phyloP scores from a whole-genome alignment of 2,888 invertebrate genomes.

The Mycogona germanica region DNA sequence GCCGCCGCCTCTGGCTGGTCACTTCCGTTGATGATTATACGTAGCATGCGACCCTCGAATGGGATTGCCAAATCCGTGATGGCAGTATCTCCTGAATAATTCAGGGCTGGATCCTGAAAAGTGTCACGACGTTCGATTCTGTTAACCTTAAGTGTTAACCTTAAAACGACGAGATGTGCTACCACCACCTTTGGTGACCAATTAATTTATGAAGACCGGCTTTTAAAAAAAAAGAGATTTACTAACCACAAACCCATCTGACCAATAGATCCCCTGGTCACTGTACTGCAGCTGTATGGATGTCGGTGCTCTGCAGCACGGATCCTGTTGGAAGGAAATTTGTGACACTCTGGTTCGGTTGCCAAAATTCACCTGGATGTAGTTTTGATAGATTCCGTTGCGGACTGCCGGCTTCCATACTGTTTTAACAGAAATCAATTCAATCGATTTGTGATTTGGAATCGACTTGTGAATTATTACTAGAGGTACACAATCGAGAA shows the following conservation, averaged over 20 bases:
- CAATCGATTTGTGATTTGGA: not conserved
- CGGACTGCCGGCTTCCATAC: conserved; percentile 16
- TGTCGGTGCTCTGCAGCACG: conserved; percentile 13
- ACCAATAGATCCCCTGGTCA: conserved; percentile 9
- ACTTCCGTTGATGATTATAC: conserved; percentile 2
- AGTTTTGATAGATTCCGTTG: not conserved
- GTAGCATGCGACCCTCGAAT: conserved; percentile 8
- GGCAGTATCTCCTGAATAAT: conserved; percentile 12
- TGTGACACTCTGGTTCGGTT: conserved; percentile 12
- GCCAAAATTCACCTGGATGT: conserved; percentile 15
- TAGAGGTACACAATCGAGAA: not conserved
- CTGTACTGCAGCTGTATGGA: conserved; percentile 6
- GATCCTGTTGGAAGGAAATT: conserved; percentile 11
- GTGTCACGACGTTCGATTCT: not conserved
- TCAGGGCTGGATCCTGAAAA: conserved; percentile 8
- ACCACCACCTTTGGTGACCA: too few species aligned
- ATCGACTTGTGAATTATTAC: not conserved
- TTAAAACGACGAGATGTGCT: too few species aligned
- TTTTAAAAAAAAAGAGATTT: not conserved
- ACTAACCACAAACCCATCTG: not conserved
- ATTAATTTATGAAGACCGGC: not conserved
- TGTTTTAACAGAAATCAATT: not conserved
- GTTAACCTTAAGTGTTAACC: not conserved
- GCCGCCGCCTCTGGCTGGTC: conserved; percentile 5
- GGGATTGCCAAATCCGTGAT: conserved; percentile 1